Evolutionary conservation across 2,888 invertebrate species (phyloP).

Genomic region (Automeris io): DNA sequence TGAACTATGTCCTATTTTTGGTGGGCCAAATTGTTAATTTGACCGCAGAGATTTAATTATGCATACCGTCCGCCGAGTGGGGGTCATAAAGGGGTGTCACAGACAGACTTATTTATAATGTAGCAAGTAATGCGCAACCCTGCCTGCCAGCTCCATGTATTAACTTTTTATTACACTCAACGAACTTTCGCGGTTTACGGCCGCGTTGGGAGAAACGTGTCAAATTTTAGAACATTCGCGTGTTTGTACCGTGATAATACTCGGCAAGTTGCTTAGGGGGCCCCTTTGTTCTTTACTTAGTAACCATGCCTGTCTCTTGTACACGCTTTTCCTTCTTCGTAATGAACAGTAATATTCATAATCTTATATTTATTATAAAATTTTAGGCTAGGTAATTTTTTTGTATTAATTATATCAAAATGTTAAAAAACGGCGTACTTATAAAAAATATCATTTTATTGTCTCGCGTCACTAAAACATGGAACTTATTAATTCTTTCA

Average conservation of each 20-base stretch:
- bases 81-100: constrained; percentile 68
- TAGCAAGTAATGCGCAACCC: constrained; percentile 70
- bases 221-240: constrained; percentile 26
- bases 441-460: too few relatives aligned
- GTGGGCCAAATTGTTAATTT: constrained; percentile 72
- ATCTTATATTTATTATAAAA: too few relatives aligned
- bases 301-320: too few relatives aligned
- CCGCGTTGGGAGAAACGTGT: constrained; percentile 41
- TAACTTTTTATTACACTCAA: constrained; percentile 69
- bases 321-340: too few relatives aligned
- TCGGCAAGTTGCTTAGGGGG: neutral
- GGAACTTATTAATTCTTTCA: too few relatives aligned
- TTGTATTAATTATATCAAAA: too few relatives aligned
- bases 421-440: too few relatives aligned
- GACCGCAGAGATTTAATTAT: constrained; percentile 75
- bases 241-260: neutral
- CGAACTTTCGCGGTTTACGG: constrained; percentile 63
- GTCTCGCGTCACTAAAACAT: too few relatives aligned
- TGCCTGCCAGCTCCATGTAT: constrained; percentile 57
- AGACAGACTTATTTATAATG: constrained; percentile 71
- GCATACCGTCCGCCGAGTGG: constrained; percentile 63
- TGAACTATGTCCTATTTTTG: constrained; percentile 69
- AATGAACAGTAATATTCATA: too few relatives aligned
- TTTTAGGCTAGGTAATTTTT: too few relatives aligned
- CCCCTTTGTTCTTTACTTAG: too few relatives aligned